Base-by-base conservation (phyloP, 2,113 vertebrate species). In the Embiotoca jacksoni region DNA sequence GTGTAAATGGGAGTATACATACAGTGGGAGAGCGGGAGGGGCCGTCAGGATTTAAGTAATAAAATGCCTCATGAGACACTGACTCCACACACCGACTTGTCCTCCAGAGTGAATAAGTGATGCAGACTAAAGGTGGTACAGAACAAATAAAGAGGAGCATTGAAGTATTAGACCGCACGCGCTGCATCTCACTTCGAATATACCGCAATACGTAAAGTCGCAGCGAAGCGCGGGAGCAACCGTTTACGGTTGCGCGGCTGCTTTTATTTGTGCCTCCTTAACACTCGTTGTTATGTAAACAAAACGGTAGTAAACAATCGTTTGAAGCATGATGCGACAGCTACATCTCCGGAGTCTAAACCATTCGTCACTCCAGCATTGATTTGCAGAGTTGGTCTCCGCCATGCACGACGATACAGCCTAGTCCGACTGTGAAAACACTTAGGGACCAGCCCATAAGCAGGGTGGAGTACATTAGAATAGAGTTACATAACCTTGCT, bases 1-100 rank as follows among this genome's bases (percentile, higher is more conserved):
- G 85, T 86, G 91, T 93, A 91, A 92, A 93, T 93, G 90, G 82
- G 85, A 90, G 88, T 83, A 89, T 79, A 92, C 84, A 90, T 90
- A 69, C 82, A 78, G 83, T 16, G 59, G 57, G 62, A 65, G 80
- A 49, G 47, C 37, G 52, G 15, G 53, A 59, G 77, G 72, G 50
- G 72, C 35, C 15, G 76, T 46, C 30, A 33, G 78, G 73, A 84
- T 84, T 90, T 75, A 87, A 88, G 89, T 86, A 85, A 89, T 92
- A 87, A 92, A 93, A 91, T 80, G 89, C 72, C 86, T 92, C 87
- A 80, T 78, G 89, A 86, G 91, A 88, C 85, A 64, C 79, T 85
- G 83, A 74, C 83, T 90, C 82, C 74, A 76, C 81, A 83, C 79
- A 83, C 75, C 50, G 66, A 70, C 72, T 81, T 83, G 81, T 89